Base-by-base conservation (phyloP, 2,797 vertebrate species). In the Pterois miles region DNA sequence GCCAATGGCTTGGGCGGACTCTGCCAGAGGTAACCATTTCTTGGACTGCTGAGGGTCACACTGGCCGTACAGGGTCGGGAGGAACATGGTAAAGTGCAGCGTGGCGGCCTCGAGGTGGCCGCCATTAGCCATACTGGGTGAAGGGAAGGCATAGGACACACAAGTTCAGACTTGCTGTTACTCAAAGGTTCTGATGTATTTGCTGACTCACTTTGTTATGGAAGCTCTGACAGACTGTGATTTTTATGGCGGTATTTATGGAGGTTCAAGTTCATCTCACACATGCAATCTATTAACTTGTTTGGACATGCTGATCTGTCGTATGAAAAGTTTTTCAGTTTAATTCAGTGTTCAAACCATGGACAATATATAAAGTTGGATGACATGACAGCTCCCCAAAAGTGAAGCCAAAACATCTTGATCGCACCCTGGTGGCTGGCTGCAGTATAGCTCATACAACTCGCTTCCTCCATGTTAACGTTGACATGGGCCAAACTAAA, bases 71-170 rank as follows among this genome's bases (percentile, higher is more conserved):
- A 99, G 87, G 87, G 96, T 96, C 56, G 96, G 96, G 54, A 95
- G 72, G 96, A 99, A 99, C 98, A 99, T 97, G 95, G 23, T 92
- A 96, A 75, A 96, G 94, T 98, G 96, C 68, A 99, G 91, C 92
- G 91, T 86, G 65, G 98, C 14, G 31, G 96, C 93, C 77, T 97
- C 96, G 0, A 78, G 33, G 1, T 18, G 10, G 68, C 48, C 31
- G 25, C 92, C 87, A 4, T 0, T 63, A 25, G 16, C 72, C 69
- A 89, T 29, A 65, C 95, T 95, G 87, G 34, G 71, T 78, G 80
- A 78, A 80, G 69, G 81, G 80, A 78, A 80, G 69, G 81, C 71
- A 78, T 10, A 74, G 33, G 60, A 86, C 38, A 76, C 22, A 82
- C 25, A 82, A 54, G 59, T 25, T 84, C 40, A 81, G 52, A 65